Conservation (phyloP, 1,140 invertebrate genomes). For the Drosophila navojoa region DNA sequence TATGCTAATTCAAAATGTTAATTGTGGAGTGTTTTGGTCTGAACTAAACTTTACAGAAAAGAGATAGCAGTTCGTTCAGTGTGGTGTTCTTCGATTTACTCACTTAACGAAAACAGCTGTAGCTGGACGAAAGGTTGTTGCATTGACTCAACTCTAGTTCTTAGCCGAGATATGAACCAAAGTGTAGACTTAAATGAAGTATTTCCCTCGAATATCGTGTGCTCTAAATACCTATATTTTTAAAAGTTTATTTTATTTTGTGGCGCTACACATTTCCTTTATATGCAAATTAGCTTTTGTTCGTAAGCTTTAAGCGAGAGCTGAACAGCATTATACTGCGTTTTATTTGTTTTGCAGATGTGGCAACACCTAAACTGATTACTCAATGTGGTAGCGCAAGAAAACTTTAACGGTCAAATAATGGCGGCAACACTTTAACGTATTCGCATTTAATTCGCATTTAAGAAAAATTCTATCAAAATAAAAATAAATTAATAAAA, state of each 20-base stretch:
- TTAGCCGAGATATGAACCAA: background rate
- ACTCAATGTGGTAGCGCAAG: background rate
- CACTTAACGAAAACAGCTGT: no score
- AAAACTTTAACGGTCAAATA: background rate
- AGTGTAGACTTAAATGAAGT: background rate
- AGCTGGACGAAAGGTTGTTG: no score
- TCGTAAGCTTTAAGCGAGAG: background rate
- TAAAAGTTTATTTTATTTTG: background rate
- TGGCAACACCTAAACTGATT: background rate
- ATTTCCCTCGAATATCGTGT: constrained; percentile 33
- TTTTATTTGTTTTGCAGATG: background rate
- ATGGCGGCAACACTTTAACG: no score
- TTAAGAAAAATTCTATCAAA: no score
- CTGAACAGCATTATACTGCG: background rate
- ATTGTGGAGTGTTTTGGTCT: background rate
- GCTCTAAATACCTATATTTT: constrained; percentile 13
- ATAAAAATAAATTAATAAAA: no score
- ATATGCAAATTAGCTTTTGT: background rate
- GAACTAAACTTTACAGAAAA: background rate
- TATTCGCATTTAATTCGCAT: no score
- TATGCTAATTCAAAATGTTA: no score
- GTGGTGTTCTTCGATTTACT: background rate
- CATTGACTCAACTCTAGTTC: background rate
- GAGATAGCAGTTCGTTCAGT: background rate
- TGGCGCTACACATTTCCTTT: no score